Base-by-base conservation (phyloP, 2,888 invertebrate species). In the Spodoptera littoralis region DNA sequence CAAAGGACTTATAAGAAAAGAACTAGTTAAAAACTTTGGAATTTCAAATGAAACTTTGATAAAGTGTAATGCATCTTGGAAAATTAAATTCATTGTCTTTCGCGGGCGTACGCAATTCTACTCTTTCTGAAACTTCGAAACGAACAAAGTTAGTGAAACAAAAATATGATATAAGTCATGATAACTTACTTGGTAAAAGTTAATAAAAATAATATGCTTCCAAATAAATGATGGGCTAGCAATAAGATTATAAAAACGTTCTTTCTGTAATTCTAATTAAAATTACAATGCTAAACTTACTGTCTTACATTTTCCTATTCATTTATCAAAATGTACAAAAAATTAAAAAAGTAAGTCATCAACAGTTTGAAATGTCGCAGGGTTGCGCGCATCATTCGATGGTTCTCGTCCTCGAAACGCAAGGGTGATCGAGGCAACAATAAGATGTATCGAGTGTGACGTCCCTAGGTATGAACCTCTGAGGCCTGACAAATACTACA, bases 401-500 rank as follows among this genome's bases (percentile, higher is more conserved):
- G 91, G 96, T 5, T 90, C 92, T 0, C 90, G 91, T 41, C 96
- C 96, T 0, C 79, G 90, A 0, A 96, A 96, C 45, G 84, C 93
- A 9, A 93, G 97, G 49, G 96, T 97, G 36, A 82, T 95, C 48
- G 93, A 95, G 41, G 92, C 95, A 6, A 83, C 92, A 8, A 92
- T 96, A 0, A 90, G 96, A 5, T 97, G 97, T 82, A 95, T 95
- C 49, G 91, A 95, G 22, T 98, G 97, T 80, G 86, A 92, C 1
- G 85, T 96, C 9, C 97, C 97, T 1, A 83, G 83, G 36, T 97
- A 96, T 85, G 95, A 96, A 60, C 93, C 96, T 0, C 80, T 98
- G 36, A 88, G 95, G 12, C 81, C 88, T 1, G 91, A 95, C 44
- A 90, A 95, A 75, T 93, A 92, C 67, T 98, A 98, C 89, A 95